phyloP scores from a whole-genome alignment of 1,140 invertebrate species.

The Drosophila tani region DNA sequence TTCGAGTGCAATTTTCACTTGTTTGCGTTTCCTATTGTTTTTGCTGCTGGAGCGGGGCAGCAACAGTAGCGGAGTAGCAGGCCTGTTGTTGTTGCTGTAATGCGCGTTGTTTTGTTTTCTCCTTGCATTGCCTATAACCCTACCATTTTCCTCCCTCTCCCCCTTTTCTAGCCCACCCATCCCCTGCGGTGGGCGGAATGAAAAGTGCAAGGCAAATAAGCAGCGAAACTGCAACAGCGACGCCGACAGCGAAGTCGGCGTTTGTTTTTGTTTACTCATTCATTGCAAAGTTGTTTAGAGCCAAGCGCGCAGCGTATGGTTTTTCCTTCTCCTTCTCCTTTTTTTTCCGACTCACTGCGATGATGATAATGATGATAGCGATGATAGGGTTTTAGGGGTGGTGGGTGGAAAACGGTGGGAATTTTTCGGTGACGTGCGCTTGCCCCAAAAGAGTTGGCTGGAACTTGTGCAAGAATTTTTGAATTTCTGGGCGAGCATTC shows the following conservation, averaged over 20 bases:
- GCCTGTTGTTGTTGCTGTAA: constrained; percentile 59
- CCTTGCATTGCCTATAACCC: constrained; percentile 51
- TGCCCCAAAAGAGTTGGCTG: constrained; percentile 5
- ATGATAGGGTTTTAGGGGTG: constrained; percentile 12
- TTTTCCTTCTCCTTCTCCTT: constrained; percentile 38
- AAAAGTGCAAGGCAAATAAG: constrained; percentile 76
- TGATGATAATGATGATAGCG: constrained; percentile 38
- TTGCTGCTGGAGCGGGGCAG: constrained; percentile 44
- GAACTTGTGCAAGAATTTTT: constrained; percentile 72
- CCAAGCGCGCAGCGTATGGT: constrained; percentile 68
- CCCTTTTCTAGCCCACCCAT: constrained; percentile 1
- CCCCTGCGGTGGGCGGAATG: constrained; percentile 48
- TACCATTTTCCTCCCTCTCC: background rate
- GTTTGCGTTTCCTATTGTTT: constrained; percentile 65
- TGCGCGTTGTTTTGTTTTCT: constrained; percentile 75
- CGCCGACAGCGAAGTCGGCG: constrained; percentile 53
- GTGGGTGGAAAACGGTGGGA: constrained; percentile 1
- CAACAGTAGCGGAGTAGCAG: constrained; percentile 30
- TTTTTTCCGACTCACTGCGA: constrained; percentile 3
- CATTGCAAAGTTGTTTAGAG: constrained; percentile 80
- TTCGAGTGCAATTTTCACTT: constrained; percentile 32
- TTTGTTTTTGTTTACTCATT: constrained; percentile 82
- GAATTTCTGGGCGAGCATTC: constrained; percentile 14
- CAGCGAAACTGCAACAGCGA: constrained; percentile 66
- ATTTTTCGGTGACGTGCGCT: constrained; percentile 20